Percentiles rank a stretch among this genome's conserved stretches.
These are phyloP conservation scores for Nymphalis io DNA, from an alignment of 1,140 invertebrate species.

Conservation along the genomic window DNA sequence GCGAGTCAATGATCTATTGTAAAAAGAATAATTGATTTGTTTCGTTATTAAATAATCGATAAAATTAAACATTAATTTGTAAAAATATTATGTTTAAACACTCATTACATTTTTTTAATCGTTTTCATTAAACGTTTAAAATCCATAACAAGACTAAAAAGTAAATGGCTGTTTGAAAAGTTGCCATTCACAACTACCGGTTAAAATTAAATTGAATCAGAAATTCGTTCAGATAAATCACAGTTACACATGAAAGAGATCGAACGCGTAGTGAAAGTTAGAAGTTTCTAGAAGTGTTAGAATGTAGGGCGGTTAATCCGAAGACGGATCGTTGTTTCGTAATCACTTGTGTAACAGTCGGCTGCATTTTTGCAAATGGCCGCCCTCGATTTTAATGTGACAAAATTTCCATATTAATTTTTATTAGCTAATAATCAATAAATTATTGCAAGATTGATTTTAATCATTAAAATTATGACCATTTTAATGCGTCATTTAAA, in stretches of 20 bases:
- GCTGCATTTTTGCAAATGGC: not conserved
- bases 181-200: not conserved
- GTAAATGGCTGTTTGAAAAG: not conserved
- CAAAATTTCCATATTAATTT: not conserved
- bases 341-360: slow-evolving; percentile 1
- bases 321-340: not conserved
- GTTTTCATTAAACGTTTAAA: no score
- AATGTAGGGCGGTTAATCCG: slow-evolving; percentile 9
- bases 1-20: not conserved
- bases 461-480: not conserved
- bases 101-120: no score
- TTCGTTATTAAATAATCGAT: not conserved
- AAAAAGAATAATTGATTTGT: not conserved
- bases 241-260: not conserved
- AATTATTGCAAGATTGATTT: no score
- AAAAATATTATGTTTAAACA: no score
- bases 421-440: no score
- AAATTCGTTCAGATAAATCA: slow-evolving; percentile 6
- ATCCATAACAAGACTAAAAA: no score
- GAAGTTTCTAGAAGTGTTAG: slow-evolving; percentile 3
- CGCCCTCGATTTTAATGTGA: not conserved
- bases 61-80: no score
- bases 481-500: no score
- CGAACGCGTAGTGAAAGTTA: not conserved
- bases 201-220: not conserved